A percentile compares a stretch with the other conserved stretches of the same genome.
phyloP scores from a whole-genome alignment of 2,797 vertebrate species.

The Glossophaga mutica region DNA sequence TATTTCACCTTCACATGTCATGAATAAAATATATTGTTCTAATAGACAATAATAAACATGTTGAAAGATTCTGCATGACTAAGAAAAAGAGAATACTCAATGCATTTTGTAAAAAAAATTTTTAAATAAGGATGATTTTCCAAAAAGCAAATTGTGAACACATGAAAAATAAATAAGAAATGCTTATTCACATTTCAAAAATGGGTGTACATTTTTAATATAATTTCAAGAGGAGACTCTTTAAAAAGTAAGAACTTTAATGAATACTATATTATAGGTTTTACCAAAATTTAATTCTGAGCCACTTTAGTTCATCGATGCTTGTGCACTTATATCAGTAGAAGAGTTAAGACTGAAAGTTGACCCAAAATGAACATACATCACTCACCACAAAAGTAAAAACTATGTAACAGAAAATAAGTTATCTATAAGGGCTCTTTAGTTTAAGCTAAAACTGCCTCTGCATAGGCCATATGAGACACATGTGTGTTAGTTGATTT shows the following conservation, averaged over 20 bases:
- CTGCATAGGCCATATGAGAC: not conserved
- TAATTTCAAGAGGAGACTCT: not conserved
- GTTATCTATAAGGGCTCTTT: not conserved
- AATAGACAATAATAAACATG: not conserved
- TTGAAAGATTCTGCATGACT: not conserved
- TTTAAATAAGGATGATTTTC: slow-evolving; percentile 1
- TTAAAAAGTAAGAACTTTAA: not conserved
- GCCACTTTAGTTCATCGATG: not conserved
- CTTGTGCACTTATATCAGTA: not conserved
- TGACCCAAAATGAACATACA: not conserved
- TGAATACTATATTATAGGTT: not conserved
- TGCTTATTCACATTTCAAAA: not conserved
- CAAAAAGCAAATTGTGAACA: not conserved
- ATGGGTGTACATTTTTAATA: not conserved
- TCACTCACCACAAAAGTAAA: not conserved
- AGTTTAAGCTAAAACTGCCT: not conserved
- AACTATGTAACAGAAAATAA: not conserved
- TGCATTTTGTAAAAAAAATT: not conserved
- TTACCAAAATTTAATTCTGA: not conserved
- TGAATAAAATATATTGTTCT: slow-evolving; percentile 7
- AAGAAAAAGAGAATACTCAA: not conserved
- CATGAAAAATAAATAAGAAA: not conserved
- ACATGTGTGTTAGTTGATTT: not conserved
- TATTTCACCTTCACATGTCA: not conserved
- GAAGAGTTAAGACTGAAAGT: not conserved